Evolutionary conservation across 2,797 vertebrate genomes (phyloP), one percentile per base, ranked within the genome.

Genomic region (Erethizon dorsatum): DNA sequence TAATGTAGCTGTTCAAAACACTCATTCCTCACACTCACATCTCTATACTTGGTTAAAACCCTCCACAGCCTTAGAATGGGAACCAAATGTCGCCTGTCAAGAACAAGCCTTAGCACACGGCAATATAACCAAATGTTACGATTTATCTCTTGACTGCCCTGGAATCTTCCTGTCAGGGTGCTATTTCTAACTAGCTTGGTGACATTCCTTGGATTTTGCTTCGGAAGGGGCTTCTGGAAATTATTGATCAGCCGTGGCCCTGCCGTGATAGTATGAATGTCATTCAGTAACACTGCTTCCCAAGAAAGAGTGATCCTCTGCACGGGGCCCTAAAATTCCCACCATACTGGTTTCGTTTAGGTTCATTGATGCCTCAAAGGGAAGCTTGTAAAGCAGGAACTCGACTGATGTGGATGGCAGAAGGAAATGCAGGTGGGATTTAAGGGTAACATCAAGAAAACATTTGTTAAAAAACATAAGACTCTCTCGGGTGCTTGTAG

Each of bases 71-170:
- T 97, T 90, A 83, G 95, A 96, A 97, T 87, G 69, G 93, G 89
- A 92, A 95, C 97, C 97, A 97, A 97, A 97, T 95, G 80, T 96
- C 83, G 97, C 96, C 96, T 97, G 97, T 97, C 97, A 97, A 96
- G 96, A 94, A 95, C 50, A 33, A 91, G 69, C 20, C 95, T 95
- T 95, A 96, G 80, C 88, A 96, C 93, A 52, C 96, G 92, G 95
- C 97, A 97, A 97, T 96, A 97, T 95, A 97, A 97, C 95, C 98
- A 97, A 98, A 97, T 98, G 96, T 96, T 97, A 95, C 92, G 96
- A 94, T 56, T 92, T 67, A 13, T 97, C 96, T 97, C 96, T 83
- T 95, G 50, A 11, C 87, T 95, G 95, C 71, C 93, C 95, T 85
- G 79, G 90, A 97, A 90, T 98, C 98, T 98, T 98, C 94, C 57